These are phyloP conservation scores for Lontra canadensis DNA, from an alignment of 2,113 vertebrate species.

Conservation along the genomic window DNA sequence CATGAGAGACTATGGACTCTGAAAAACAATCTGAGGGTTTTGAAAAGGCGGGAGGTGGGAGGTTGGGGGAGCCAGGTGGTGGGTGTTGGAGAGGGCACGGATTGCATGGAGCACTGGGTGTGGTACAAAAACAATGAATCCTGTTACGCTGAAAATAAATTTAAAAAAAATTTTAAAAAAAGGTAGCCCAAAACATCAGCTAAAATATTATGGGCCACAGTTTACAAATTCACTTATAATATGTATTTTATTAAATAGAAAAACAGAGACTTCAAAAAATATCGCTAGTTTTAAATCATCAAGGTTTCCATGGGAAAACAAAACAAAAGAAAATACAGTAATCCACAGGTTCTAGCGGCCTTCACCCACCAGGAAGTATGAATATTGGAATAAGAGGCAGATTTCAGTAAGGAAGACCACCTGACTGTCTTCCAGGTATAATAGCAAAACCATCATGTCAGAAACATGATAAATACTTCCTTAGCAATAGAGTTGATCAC, in stretches of 20 bases:
- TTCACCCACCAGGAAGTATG: not conserved
- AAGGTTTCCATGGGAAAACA: not conserved
- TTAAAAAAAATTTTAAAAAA: not conserved
- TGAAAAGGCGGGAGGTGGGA: no score
- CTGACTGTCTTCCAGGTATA: not conserved
- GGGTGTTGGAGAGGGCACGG: no score
- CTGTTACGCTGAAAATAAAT: no score
- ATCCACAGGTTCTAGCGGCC: not conserved
- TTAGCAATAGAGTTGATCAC: not conserved
- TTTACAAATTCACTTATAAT: not conserved
- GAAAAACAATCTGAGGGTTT: no score
- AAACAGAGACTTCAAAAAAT: constrained; percentile 27
- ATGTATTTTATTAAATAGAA: not conserved
- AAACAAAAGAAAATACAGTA: not conserved
- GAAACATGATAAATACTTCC: not conserved
- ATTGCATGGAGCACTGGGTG: no score
- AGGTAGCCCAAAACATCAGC: not conserved
- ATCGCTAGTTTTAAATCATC: not conserved
- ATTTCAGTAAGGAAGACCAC: not conserved
- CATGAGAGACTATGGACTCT: no score
- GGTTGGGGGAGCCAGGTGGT: no score
- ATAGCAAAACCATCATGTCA: not conserved
- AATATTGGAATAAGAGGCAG: not conserved
- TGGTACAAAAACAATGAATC: no score
- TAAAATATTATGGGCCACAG: not conserved